phyloP scores from a whole-genome alignment of 2,113 vertebrate genomes.

The Siniperca chuatsi region DNA sequence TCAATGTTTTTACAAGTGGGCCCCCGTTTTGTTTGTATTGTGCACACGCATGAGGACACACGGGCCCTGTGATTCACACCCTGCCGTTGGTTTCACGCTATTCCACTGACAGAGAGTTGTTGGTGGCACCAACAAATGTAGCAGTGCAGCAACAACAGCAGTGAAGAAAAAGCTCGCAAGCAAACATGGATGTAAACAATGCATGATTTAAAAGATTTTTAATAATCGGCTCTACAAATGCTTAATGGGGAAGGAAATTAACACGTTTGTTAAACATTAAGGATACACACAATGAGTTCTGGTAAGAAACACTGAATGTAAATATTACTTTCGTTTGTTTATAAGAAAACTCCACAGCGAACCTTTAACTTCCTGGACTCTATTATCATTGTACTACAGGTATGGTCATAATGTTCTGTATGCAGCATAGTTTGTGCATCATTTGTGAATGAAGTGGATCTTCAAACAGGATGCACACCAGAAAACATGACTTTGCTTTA shows the following conservation, averaged over 20 bases:
- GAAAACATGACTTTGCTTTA: constrained; percentile 30
- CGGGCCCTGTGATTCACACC: background rate
- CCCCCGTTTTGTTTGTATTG: background rate
- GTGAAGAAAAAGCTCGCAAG: background rate
- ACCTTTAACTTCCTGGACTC: constrained; percentile 38
- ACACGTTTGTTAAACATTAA: background rate
- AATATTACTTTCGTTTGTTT: background rate
- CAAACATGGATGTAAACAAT: background rate
- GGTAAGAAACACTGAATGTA: too few species aligned
- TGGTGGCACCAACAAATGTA: background rate
- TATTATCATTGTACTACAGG: constrained; percentile 20
- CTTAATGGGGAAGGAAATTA: background rate
- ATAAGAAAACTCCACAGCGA: constrained; percentile 48
- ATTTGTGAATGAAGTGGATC: background rate
- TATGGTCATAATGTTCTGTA: constrained; percentile 33
- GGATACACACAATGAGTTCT: background rate
- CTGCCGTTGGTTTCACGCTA: background rate
- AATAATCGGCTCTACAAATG: background rate
- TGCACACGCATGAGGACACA: too few species aligned
- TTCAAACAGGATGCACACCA: constrained; percentile 3
- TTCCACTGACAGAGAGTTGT: background rate
- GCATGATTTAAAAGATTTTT: background rate
- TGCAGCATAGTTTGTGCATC: constrained; percentile 20
- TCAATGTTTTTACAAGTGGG: background rate
- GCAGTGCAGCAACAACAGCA: background rate